These are phyloP conservation scores for Rhyzopertha dominica DNA, from an alignment of 1,140 invertebrate genomes.

Conservation along the genomic window DNA sequence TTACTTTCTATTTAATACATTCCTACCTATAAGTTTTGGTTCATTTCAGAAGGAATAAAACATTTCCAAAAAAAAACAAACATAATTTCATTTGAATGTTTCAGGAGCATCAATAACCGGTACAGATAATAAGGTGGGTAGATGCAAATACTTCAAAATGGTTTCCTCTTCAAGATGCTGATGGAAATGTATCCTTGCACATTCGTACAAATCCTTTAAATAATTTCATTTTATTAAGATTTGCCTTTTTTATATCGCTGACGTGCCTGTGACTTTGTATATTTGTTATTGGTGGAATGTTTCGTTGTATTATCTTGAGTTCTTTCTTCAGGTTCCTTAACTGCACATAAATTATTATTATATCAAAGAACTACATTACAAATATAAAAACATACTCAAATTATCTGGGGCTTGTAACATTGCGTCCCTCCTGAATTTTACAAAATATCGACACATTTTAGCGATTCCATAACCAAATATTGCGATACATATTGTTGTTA, in stretches of 20 bases:
- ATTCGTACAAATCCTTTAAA: no score
- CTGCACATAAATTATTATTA: slow-evolving; percentile 15
- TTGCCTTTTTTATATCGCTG: slow-evolving; percentile 66
- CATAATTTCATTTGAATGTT: no score
- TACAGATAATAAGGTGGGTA: no score
- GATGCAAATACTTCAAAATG: no score
- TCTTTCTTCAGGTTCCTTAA: slow-evolving; percentile 36
- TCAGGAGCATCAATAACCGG: no score
- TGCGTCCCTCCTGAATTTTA: slow-evolving; percentile 51
- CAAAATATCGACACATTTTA: slow-evolving; percentile 52
- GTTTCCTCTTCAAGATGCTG: no score
- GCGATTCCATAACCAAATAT: slow-evolving; percentile 55
- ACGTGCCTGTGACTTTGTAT: slow-evolving; percentile 65
- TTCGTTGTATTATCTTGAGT: slow-evolving; percentile 33
- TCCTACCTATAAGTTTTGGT: no score
- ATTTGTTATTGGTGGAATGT: slow-evolving; percentile 49
- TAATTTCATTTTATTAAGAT: no score
- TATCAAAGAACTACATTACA: slow-evolving; percentile 28
- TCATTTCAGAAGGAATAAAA: no score
- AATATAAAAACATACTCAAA: slow-evolving; percentile 37
- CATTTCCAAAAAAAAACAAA: no score
- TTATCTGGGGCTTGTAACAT: slow-evolving; percentile 54
- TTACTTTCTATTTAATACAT: no score
- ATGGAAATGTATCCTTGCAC: no score
- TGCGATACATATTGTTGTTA: slow-evolving; percentile 54